Conservation (phyloP, 2,888 invertebrate genomes). For the Cheilosia variabilis region DNA sequence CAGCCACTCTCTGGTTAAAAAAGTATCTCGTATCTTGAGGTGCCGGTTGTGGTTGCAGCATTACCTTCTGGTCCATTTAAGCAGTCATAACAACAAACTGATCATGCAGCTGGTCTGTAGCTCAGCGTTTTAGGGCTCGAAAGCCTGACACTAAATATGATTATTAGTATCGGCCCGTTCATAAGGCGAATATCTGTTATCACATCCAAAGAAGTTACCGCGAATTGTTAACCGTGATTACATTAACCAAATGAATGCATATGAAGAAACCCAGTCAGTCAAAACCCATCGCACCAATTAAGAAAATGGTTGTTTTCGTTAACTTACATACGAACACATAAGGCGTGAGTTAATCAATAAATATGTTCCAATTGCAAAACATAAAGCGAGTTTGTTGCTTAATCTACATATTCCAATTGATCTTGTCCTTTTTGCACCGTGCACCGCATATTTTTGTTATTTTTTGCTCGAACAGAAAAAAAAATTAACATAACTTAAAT, state of each 20-base stretch:
- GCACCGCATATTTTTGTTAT: background rate
- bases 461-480: constrained; percentile 1
- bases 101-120: too few relatives aligned
- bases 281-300: constrained; percentile 40
- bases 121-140: too few relatives aligned
- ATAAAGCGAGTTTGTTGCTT: constrained; percentile 44
- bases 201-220: too few relatives aligned
- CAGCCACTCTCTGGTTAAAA: too few relatives aligned
- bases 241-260: background rate
- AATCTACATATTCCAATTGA: constrained; percentile 60
- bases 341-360: constrained; percentile 66
- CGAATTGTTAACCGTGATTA: too few relatives aligned
- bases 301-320: constrained; percentile 9
- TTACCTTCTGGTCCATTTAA: too few relatives aligned
- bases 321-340: constrained; percentile 3
- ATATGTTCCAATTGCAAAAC: constrained; percentile 56
- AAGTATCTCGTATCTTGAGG: too few relatives aligned
- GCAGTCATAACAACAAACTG: too few relatives aligned
- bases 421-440: constrained; percentile 11
- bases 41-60: too few relatives aligned
- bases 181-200: too few relatives aligned
- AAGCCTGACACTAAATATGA: too few relatives aligned
- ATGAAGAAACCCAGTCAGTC: background rate
- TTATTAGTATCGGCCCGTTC: too few relatives aligned
- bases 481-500: constrained; percentile 39